Conservation (phyloP, 2,888 invertebrate species). For the Nesidiocoris tenuis region DNA sequence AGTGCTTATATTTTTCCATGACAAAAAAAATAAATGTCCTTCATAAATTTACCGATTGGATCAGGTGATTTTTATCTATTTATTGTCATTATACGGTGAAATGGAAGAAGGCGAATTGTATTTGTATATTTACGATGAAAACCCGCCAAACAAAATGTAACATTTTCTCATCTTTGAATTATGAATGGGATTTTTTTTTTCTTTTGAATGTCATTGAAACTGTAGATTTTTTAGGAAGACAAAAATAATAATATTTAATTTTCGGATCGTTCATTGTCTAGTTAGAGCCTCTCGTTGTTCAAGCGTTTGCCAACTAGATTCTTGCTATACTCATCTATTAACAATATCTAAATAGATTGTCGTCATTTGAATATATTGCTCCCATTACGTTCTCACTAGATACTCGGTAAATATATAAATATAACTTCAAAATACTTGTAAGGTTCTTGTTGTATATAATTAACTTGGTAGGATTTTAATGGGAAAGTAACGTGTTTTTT, state of each 20-base stretch:
- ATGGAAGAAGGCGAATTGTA: conserved; percentile 13
- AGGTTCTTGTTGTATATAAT: conserved; percentile 42
- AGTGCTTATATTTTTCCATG: not conserved
- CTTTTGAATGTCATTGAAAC: not conserved
- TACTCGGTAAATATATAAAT: conserved; percentile 37
- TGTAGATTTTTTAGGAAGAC: conserved; percentile 12
- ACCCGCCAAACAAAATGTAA: not conserved
- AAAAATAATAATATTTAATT: conserved; percentile 2
- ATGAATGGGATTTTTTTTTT: conserved; percentile 6
- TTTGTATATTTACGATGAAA: conserved; percentile 25
- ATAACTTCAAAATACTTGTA: conserved; percentile 18
- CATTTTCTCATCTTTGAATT: conserved; percentile 12
- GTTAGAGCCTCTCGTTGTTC: conserved; percentile 7
- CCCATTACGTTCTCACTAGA: conserved; percentile 33
- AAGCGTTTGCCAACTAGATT: conserved; percentile 11
- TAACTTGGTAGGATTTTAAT: conserved; percentile 30
- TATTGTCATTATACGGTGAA: not conserved
- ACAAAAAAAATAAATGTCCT: not conserved
- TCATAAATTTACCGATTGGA: not conserved
- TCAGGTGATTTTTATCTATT: not conserved
- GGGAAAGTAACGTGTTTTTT: not conserved
- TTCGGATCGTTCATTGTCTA: conserved; percentile 1
- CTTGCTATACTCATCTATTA: conserved; percentile 17
- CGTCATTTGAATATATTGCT: conserved; percentile 24
- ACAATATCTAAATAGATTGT: conserved; percentile 15